Base-by-base conservation (phyloP, 2,888 invertebrate species). In the Perizoma flavofasciatum region DNA sequence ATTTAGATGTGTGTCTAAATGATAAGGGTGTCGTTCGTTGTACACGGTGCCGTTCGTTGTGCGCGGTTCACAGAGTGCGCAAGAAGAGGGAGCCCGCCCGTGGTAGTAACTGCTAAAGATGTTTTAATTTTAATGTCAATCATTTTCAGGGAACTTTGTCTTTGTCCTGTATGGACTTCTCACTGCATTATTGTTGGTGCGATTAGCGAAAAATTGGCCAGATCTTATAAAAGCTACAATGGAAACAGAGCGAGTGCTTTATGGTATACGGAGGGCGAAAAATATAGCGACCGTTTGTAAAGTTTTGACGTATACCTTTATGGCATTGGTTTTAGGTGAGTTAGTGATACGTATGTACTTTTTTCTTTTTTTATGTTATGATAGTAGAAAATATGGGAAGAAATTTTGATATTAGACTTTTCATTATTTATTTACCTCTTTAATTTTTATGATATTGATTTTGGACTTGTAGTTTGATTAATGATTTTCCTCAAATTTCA, bases 161-260 rank as follows among this genome's bases (percentile, higher is more conserved):
- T 44, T 44, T 22, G 11, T 4, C 6, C 5, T 22, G 11, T 3
- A 6, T 22, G 22, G 1, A 7, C 4, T 44, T 7, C 4, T 22
- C 22, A 44, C 44, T 44, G 6, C 0, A 7, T 44, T 8, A 22
- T 22, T 44, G 7, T 44, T 44, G 7, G 7, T 44, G 22, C 11
- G 49, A 52, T 55, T 84, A 6, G 77, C 82, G 0, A 68, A 61
- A 39, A 66, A 74, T 50, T 85, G 83, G 84, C 72, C 77, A 0
- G 55, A 34, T 3, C 44, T 83, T 7, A 64, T 83, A 6, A 67
- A 59, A 35, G 72, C 61, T 40, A 75, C 79, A 0, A 55, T 63
- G 0, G 63, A 74, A 34, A 76, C 77, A 4, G 86, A 85, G 61
- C 51, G 52, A 4, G 63, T 52, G 5, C 60, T 83, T 9, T 63